These are phyloP conservation scores for Liopterus haemorrhoidalis DNA, from an alignment of 2,888 invertebrate species.

Conservation along the genomic window DNA sequence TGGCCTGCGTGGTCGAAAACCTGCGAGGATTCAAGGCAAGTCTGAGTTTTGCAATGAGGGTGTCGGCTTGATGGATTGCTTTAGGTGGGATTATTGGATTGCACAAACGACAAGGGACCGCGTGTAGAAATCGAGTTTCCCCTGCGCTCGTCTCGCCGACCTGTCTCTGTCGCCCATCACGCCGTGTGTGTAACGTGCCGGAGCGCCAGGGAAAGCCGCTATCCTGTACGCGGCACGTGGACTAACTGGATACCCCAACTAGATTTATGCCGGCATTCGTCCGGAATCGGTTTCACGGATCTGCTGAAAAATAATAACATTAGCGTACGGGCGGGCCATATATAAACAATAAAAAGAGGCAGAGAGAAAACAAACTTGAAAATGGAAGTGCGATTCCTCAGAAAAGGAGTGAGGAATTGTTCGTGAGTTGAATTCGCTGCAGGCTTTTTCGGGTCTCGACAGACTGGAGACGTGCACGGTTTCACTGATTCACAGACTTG, in stretches of 20 bases:
- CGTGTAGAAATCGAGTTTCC: slow-evolving; percentile 41
- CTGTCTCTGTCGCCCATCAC: no score
- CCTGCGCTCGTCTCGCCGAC: slow-evolving; percentile 33
- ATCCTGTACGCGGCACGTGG: neutral
- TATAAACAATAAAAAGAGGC: slow-evolving; percentile 34
- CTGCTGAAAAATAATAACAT: slow-evolving; percentile 43
- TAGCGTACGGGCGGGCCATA: slow-evolving; percentile 40
- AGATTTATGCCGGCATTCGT: slow-evolving; percentile 34
- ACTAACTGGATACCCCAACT: slow-evolving; percentile 8
- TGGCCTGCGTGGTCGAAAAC: slow-evolving; percentile 86
- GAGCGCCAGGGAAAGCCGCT: no score
- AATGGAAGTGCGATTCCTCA: slow-evolving; percentile 40
- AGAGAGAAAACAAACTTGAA: slow-evolving; percentile 40
- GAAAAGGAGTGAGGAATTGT: slow-evolving; percentile 43
- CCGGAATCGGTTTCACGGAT: slow-evolving; percentile 37
- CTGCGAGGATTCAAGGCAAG: slow-evolving; percentile 78
- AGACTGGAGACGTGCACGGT: slow-evolving; percentile 42
- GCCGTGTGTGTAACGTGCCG: slow-evolving; percentile 28
- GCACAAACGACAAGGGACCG: slow-evolving; percentile 38
- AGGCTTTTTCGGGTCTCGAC: slow-evolving; percentile 38
- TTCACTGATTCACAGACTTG: slow-evolving; percentile 41
- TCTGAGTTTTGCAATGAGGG: slow-evolving; percentile 19
- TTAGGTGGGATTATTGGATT: slow-evolving; percentile 42
- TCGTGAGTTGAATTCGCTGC: slow-evolving; percentile 38
- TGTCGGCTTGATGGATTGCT: slow-evolving; percentile 33